phyloP scores from a whole-genome alignment of 1,140 invertebrate genomes.

The Penaeus vannamei region DNA sequence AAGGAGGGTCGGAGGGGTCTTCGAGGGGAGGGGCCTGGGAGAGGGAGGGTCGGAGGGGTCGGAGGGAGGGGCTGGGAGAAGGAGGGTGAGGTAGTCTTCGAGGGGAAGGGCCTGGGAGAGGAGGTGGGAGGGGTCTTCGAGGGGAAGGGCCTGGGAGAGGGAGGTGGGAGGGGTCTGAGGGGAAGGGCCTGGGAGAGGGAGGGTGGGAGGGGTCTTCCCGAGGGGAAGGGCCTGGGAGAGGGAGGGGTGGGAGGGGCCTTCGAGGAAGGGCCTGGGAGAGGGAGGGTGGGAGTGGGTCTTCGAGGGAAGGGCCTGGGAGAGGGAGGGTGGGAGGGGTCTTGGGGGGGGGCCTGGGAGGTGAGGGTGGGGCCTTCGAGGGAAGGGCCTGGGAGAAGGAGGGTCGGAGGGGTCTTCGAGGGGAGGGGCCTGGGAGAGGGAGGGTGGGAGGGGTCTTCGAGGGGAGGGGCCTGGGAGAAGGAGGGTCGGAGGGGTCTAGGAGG shows the following conservation, averaged over 20 bases:
- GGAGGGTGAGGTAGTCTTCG: no score
- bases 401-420: neutral
- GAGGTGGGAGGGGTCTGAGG: neutral
- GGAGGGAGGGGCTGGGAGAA: neutral
- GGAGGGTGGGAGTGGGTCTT: no score
- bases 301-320: neutral
- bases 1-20: neutral
- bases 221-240: neutral
- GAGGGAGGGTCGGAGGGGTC: neutral
- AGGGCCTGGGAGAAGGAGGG: neutral
- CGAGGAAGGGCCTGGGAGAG: neutral
- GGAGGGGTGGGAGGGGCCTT: neutral
- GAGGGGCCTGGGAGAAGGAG: neutral
- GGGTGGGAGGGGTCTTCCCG: neutral
- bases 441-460: neutral
- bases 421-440: neutral
- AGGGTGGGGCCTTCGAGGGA: neutral
- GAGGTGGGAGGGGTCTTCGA: neutral
- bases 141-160: neutral
- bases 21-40: neutral
- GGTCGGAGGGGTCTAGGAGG: neutral
- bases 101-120: neutral
- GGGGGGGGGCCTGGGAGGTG: neutral
- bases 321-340: neutral
- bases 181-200: no score